Conservation (phyloP, 2,113 vertebrate genomes). For the Hoplias malabaricus region DNA sequence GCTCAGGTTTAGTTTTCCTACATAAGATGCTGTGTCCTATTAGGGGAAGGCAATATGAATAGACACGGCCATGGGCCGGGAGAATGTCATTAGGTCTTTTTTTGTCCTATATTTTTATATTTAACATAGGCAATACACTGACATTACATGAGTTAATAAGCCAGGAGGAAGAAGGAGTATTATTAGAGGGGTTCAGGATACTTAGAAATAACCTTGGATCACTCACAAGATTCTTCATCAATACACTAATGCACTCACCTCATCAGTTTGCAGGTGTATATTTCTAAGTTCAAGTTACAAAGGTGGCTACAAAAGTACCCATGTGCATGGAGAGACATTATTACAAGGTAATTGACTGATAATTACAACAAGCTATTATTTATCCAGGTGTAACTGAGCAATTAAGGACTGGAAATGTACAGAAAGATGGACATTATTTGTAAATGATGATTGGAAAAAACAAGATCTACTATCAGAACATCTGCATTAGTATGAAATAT, state of each 20-base stretch:
- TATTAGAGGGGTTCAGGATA: too few relatives aligned
- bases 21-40: conserved; percentile 14
- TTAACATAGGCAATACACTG: neutral
- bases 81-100: neutral
- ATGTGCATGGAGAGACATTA: neutral
- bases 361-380: neutral
- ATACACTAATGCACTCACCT: too few relatives aligned
- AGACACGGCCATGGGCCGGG: neutral
- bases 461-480: neutral
- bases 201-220: too few relatives aligned
- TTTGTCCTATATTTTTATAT: neutral
- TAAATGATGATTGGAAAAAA: too few relatives aligned
- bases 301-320: too few relatives aligned
- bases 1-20: conserved; percentile 37
- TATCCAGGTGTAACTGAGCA: neutral
- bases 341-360: neutral
- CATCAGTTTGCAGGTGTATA: neutral
- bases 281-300: too few relatives aligned
- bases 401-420: neutral
- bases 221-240: conserved; percentile 5
- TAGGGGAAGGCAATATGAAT: neutral
- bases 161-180: neutral
- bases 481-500: neutral
- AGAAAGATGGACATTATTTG: neutral
- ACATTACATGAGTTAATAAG: neutral